Conservation (phyloP, 2,888 invertebrate genomes). For the Halictus ligatus region DNA sequence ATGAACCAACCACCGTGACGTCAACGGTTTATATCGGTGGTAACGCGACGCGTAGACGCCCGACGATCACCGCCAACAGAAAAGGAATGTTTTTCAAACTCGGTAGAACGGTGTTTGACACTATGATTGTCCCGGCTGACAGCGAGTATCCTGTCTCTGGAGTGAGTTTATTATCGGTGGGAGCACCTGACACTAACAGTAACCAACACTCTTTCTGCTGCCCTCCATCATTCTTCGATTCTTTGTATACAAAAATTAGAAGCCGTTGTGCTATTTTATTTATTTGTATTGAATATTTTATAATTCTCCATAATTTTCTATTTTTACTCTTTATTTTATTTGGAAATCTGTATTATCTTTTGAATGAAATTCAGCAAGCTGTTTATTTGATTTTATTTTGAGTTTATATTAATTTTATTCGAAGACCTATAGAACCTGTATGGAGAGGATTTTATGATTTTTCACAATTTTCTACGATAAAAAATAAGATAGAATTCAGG, state of each 20-base stretch:
- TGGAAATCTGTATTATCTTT: no score
- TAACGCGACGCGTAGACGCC: neutral
- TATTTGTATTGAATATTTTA: neutral
- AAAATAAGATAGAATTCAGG: neutral
- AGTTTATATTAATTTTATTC: no score
- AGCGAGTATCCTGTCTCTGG: neutral
- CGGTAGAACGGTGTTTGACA: neutral
- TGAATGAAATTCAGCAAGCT: no score
- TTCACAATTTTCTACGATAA: neutral
- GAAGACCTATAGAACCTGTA: no score
- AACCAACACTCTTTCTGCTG: neutral
- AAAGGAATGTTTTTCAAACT: neutral
- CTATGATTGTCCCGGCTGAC: neutral
- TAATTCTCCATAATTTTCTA: neutral
- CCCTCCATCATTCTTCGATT: neutral
- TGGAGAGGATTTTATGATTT: neutral
- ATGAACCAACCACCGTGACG: constrained; percentile 46
- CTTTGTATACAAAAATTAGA: neutral
- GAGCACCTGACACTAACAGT: neutral
- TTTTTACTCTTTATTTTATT: no score
- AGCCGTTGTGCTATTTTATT: no score
- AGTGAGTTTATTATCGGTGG: neutral
- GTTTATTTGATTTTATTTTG: no score
- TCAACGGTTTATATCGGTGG: constrained; percentile 36
- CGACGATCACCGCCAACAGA: neutral